Percentiles rank a stretch among this genome's conserved stretches.
phyloP scores from a whole-genome alignment of 2,113 vertebrate species.

The Theristicus caerulescens region DNA sequence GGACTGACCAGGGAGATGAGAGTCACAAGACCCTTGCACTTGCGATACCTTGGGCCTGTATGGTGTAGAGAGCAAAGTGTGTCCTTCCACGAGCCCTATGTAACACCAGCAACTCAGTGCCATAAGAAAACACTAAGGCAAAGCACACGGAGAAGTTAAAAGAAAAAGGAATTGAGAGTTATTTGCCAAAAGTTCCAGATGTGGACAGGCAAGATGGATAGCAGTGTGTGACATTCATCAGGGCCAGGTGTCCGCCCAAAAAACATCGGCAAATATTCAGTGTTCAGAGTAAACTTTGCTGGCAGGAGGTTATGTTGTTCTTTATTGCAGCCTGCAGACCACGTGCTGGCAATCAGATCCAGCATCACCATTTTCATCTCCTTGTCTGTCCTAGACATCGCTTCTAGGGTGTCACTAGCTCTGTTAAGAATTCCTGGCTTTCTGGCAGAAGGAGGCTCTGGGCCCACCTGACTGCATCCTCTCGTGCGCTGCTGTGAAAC shows the following conservation, averaged over 20 bases:
- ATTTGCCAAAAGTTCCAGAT: background rate
- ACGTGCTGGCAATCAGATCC: accelerated
- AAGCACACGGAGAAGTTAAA: background rate
- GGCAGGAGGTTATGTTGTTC: too few species aligned
- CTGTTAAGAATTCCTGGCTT: background rate
- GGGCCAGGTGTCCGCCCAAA: background rate
- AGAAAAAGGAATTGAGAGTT: background rate
- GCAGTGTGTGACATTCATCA: background rate
- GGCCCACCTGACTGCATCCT: background rate
- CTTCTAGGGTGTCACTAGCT: background rate
- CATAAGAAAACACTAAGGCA: background rate
- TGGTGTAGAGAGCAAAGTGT: background rate
- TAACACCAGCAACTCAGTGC: background rate
- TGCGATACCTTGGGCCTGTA: background rate
- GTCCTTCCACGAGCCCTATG: background rate
- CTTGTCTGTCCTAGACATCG: background rate
- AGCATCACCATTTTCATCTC: background rate
- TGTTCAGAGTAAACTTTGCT: background rate
- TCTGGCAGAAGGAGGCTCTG: background rate
- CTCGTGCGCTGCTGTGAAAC: background rate
- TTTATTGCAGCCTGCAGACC: background rate
- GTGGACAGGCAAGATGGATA: background rate
- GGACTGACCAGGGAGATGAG: background rate
- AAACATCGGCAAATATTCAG: background rate
- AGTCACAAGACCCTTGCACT: background rate